A percentile compares a stretch with the other conserved stretches of the same genome.
These are phyloP conservation scores for Seriola rivoliana DNA, from an alignment of 2,113 vertebrate species.

Conservation along the genomic window DNA sequence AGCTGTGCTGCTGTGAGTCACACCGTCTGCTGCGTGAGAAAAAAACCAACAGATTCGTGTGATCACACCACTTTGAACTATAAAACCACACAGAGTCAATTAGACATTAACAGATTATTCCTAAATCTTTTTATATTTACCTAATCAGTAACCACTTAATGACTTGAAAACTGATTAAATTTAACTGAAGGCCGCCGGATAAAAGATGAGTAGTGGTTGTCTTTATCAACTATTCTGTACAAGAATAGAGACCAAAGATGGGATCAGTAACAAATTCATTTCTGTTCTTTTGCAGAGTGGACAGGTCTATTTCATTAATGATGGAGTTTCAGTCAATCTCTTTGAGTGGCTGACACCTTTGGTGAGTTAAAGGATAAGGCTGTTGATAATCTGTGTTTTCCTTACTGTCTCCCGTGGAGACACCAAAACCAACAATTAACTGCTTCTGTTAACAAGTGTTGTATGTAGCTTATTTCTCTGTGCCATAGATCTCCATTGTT, in stretches of 20 bases:
- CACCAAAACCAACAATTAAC: not conserved
- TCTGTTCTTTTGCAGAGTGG: constrained; percentile 86
- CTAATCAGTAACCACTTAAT: not conserved
- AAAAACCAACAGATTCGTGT: not conserved
- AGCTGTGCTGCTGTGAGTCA: constrained; percentile 89
- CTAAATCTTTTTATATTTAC: not conserved
- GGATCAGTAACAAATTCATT: not conserved
- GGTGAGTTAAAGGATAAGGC: constrained; percentile 82
- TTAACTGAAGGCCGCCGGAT: not conserved
- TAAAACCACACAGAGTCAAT: not conserved
- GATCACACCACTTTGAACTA: not conserved
- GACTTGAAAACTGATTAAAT: not conserved
- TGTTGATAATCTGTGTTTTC: no score
- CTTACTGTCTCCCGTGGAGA: not conserved
- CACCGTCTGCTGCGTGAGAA: not conserved
- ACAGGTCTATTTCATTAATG: constrained; percentile 94
- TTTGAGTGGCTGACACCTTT: constrained; percentile 93
- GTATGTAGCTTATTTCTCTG: not conserved
- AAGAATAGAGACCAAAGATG: no score
- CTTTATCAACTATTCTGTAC: no score
- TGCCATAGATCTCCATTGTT: not conserved
- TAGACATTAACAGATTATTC: not conserved
- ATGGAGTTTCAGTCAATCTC: constrained; percentile 91
- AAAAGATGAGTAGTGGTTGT: no score
- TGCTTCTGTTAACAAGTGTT: not conserved